These are phyloP conservation scores for Sarotherodon lohbergeri DNA, from an alignment of 2,113 vertebrate species.

Conservation along the genomic window DNA sequence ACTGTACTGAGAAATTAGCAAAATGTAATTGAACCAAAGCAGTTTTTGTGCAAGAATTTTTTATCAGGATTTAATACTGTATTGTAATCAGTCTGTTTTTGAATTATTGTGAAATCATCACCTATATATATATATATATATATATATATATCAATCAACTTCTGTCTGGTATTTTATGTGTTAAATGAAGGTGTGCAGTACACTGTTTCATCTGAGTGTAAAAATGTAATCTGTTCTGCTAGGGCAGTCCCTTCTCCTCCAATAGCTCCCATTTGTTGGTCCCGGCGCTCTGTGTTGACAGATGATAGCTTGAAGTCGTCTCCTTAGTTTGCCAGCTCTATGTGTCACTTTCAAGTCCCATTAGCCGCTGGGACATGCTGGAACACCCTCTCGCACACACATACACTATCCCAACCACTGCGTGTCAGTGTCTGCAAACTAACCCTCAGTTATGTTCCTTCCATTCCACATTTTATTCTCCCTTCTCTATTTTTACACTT, in stretches of 20 bases:
- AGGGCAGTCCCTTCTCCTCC: conserved; percentile 66
- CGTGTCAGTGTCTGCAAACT: neutral
- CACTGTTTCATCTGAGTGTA: conserved; percentile 58
- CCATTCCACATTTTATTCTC: neutral
- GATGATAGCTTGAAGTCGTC: conserved; percentile 74
- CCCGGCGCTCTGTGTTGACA: conserved; percentile 61
- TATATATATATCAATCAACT: neutral
- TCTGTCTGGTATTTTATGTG: conserved; percentile 13
- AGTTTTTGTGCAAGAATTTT: neutral
- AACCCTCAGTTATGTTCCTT: neutral
- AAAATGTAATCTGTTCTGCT: conserved; percentile 79
- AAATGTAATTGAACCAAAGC: neutral
- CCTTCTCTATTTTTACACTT: conserved; percentile 3
- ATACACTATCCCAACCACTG: neutral
- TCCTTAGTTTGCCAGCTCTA: conserved; percentile 68
- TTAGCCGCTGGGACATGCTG: conserved; percentile 67
- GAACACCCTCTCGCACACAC: conserved; percentile 31
- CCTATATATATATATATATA: no score
- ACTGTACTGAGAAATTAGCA: neutral
- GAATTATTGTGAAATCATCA: no score
- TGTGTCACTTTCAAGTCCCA: conserved; percentile 76
- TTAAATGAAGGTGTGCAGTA: conserved; percentile 36
- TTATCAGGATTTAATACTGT: neutral
- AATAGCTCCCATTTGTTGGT: conserved; percentile 72
- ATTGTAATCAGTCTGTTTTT: neutral